These are phyloP conservation scores for Percopsis transmontana DNA, from an alignment of 2,113 vertebrate species.

Conservation along the genomic window DNA sequence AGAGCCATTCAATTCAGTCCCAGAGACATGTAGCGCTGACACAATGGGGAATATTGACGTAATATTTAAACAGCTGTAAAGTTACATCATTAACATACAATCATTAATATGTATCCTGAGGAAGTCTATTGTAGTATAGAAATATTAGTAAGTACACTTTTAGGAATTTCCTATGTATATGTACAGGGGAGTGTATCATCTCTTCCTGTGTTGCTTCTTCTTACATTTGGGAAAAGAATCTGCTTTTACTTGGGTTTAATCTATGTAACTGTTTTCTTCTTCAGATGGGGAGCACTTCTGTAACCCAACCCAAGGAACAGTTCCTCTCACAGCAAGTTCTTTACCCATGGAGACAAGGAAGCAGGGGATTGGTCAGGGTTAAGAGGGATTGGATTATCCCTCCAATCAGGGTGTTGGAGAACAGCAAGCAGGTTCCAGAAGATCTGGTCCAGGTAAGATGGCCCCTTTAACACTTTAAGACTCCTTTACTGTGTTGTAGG, in stretches of 20 bases:
- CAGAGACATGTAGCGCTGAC: constrained; percentile 23
- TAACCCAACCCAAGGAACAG: constrained; percentile 10
- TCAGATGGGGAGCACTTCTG: constrained; percentile 61
- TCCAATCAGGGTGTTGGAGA: constrained; percentile 91
- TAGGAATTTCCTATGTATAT: not conserved
- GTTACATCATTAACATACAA: constrained; percentile 40
- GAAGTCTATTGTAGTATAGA: not conserved
- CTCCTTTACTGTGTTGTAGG: not conserved
- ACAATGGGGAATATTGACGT: constrained; percentile 21
- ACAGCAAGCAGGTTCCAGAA: constrained; percentile 90
- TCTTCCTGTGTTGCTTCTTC: not conserved
- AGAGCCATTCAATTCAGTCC: constrained; percentile 37
- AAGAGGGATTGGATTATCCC: constrained; percentile 97
- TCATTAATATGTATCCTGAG: constrained; percentile 22
- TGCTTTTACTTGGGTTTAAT: not conserved
- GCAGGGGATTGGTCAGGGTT: constrained; percentile 67
- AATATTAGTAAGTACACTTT: constrained; percentile 9
- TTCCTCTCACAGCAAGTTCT: constrained; percentile 46
- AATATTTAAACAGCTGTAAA: constrained; percentile 60
- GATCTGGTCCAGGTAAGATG: constrained; percentile 88
- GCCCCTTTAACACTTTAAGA: not conserved
- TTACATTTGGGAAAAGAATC: not conserved
- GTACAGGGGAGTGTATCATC: not conserved
- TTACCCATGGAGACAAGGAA: constrained; percentile 73
- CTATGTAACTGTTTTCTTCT: constrained; percentile 1